Evolutionary conservation across 92 coral and sea anemone genomes (phyloP).

Genomic region (Phenganax stokvisi): DNA sequence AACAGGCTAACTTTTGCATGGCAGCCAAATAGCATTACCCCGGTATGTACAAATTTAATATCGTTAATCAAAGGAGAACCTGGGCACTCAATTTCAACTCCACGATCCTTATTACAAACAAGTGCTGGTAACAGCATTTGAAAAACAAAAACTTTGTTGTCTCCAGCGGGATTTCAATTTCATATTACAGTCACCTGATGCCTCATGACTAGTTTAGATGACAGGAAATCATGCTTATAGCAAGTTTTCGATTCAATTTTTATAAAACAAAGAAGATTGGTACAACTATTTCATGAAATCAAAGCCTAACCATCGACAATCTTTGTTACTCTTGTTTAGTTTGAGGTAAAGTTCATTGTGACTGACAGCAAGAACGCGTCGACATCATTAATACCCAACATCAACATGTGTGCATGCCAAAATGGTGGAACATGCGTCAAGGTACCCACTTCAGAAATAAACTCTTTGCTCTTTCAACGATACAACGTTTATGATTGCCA

Average conservation of each 20-base stretch:
- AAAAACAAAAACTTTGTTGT: no score
- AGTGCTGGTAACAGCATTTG: no score
- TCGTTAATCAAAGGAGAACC: no score
- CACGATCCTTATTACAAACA: no score
- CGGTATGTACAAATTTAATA: conserved; percentile 34
- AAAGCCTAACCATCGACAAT: neutral
- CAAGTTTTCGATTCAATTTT: no score
- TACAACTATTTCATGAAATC: no score
- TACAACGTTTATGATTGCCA: conserved; percentile 53
- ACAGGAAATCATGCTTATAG: no score
- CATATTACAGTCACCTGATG: no score
- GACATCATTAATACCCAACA: conserved; percentile 51
- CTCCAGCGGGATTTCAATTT: no score
- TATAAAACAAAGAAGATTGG: no score
- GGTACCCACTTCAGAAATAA: conserved; percentile 39
- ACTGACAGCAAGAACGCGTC: conserved; percentile 53
- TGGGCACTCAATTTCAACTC: no score
- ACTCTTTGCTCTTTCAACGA: conserved; percentile 40
- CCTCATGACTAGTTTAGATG: no score
- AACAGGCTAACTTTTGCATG: conserved; percentile 36
- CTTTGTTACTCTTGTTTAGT: conserved; percentile 32
- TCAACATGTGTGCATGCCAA: conserved; percentile 62
- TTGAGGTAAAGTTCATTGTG: conserved; percentile 53
- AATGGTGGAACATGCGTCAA: conserved; percentile 53
- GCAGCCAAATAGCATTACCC: conserved; percentile 13